Conservation (phyloP, 2,113 vertebrate species). For the Sardina pilchardus region DNA sequence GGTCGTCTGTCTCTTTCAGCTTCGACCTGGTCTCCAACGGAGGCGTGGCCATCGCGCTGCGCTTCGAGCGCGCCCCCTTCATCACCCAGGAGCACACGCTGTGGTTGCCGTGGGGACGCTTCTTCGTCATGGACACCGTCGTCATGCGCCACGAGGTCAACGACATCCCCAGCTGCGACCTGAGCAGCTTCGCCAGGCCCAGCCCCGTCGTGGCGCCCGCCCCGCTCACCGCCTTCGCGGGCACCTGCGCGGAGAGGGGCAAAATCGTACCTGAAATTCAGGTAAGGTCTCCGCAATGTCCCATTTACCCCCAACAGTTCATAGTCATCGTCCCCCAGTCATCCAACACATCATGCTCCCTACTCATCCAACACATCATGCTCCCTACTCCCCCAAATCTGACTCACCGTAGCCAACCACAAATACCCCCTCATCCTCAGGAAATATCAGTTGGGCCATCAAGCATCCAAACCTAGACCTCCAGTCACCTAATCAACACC, state of each 20-base stretch:
- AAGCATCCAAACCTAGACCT: too few relatives aligned
- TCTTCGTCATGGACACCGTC: slow-evolving; percentile 98
- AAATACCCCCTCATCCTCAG: not conserved
- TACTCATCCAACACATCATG: too few relatives aligned
- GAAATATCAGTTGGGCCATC: too few relatives aligned
- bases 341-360: too few relatives aligned
- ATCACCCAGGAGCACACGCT: slow-evolving; percentile 96
- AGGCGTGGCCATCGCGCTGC: slow-evolving; percentile 86
- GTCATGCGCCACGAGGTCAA: slow-evolving; percentile 98
- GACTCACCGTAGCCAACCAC: not conserved
- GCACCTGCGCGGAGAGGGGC: slow-evolving; percentile 86
- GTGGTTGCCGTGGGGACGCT: slow-evolving; percentile 96
- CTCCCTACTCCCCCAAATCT: not conserved
- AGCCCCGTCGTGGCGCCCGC: slow-evolving; percentile 88
- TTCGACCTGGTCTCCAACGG: slow-evolving; percentile 94
- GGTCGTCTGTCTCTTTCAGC: slow-evolving; percentile 67
- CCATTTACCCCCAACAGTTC: not conserved
- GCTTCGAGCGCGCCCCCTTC: slow-evolving; percentile 94
- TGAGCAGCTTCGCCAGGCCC: slow-evolving; percentile 93
- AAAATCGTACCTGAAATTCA: slow-evolving; percentile 93
- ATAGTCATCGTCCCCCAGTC: not conserved
- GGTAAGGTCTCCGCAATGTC: slow-evolving; percentile 67
- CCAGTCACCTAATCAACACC: too few relatives aligned
- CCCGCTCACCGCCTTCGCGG: slow-evolving; percentile 88
- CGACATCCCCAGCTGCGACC: slow-evolving; percentile 96